Evolutionary conservation across 2,888 invertebrate species (phyloP), one percentile per base, ranked within the genome.

Genomic region (Polymixis flavicincta): DNA sequence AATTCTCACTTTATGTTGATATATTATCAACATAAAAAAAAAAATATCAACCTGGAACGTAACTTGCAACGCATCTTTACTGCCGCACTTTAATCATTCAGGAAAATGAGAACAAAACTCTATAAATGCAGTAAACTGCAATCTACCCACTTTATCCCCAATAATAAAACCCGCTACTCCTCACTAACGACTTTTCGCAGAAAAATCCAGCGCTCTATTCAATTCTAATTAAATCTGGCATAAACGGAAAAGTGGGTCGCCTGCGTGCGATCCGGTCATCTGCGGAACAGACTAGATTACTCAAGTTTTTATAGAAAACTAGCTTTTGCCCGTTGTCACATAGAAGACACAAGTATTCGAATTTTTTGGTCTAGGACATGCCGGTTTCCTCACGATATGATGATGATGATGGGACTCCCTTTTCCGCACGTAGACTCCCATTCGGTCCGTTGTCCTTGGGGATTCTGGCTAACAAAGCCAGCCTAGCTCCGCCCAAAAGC

Each of bases 201-300:
- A 78, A 66, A 82, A 88, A 80, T 54, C 74, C 69, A 70, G 83
- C 71, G 76, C 48, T 64, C 73, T 69, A 82, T 84, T 88, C 81
- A 80, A 77, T 83, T 88, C 85, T 88, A 88, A 88, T 88, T 89
- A 89, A 88, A 86, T 84, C 81, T 76, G 68, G 76, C 68, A 79
- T 80, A 80, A 74, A 76, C 68, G 71, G 69, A 60, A 81, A 84
- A 86, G 67, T 88, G 80, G 88, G 85, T 78, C 88, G 67, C 48
- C 85, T 85, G 87, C 88, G 84, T 86, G 69, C 83, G 72, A 83
- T 85, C 81, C 76, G 73, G 80, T 81, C 85, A 80, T 82, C 83
- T 80, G 67, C 68, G 74, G 74, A 86, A 86, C 80, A 76, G 65
- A 80, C 83, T 84, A 76, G 86, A 85, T 85, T 84, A 83, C 77